Percentiles rank a stretch among this genome's conserved stretches.
Evolutionary conservation across 2,113 vertebrate species (phyloP).

Genomic region (Phyllostomus discolor): DNA sequence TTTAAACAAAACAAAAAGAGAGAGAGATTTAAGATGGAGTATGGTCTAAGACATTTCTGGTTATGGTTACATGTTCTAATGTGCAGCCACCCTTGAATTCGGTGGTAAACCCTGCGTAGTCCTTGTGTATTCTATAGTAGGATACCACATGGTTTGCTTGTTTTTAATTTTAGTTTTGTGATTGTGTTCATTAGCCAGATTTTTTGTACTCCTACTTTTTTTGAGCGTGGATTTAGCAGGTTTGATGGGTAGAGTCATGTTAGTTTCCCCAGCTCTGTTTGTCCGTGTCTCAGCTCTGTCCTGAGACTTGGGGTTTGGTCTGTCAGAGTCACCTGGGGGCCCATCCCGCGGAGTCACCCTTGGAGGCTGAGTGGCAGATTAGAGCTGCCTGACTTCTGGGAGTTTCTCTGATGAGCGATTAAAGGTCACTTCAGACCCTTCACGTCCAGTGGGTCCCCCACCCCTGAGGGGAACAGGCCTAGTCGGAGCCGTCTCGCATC

Average conservation of each 20-base stretch:
- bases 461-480: background rate
- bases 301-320: background rate
- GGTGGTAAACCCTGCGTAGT: background rate
- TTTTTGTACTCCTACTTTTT: background rate
- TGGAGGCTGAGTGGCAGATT: background rate
- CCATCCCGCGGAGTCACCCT: background rate
- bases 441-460: background rate
- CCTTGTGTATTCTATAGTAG: background rate
- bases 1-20: background rate
- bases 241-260: background rate
- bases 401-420: background rate
- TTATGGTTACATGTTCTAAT: background rate
- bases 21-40: background rate
- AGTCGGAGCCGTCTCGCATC: background rate
- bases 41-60: background rate
- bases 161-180: background rate
- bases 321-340: background rate
- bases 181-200: background rate
- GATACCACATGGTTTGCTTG: background rate
- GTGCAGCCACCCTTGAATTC: background rate
- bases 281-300: background rate
- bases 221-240: background rate
- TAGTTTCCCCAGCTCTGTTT: background rate
- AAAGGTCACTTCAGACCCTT: background rate
- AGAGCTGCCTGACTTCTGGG: background rate